A percentile compares a stretch with the other conserved stretches of the same genome.
These are phyloP conservation scores for Anoura caudifer DNA, from an alignment of 2,113 vertebrate genomes.

Conservation along the genomic window DNA sequence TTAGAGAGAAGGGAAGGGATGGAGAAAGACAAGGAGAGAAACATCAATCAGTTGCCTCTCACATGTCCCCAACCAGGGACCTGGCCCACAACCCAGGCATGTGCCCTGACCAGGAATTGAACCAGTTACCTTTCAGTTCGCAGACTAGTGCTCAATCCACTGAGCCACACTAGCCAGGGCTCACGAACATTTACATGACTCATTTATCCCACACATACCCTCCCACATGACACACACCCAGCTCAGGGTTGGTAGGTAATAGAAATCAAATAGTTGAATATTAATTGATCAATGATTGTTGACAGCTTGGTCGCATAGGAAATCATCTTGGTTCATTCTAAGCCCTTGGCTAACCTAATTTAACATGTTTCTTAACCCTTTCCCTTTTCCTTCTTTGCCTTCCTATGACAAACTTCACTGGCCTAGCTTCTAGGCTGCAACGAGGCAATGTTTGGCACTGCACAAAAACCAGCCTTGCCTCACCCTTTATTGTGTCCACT, in stretches of 20 bases:
- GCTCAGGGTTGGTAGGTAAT: background rate
- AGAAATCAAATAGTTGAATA: background rate
- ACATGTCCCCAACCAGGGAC: too few species aligned
- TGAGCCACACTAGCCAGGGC: too few species aligned
- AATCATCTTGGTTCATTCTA: background rate
- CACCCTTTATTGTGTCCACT: background rate
- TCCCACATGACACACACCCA: background rate
- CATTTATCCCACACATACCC: background rate
- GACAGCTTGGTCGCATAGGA: background rate
- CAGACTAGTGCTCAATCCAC: too few species aligned
- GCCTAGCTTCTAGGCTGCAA: background rate
- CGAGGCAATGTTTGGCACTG: background rate
- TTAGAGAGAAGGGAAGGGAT: too few species aligned
- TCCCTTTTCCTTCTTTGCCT: background rate
- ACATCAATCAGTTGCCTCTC: too few species aligned
- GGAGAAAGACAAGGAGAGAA: too few species aligned
- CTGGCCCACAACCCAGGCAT: too few species aligned
- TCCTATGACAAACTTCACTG: background rate
- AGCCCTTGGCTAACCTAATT: background rate
- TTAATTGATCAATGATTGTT: background rate
- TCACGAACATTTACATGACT: background rate
- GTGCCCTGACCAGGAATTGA: too few species aligned
- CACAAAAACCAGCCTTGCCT: background rate
- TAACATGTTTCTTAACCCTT: background rate
- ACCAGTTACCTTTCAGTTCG: too few species aligned